These are phyloP conservation scores for Eulacestoma nigropectus DNA, from an alignment of 2,113 vertebrate species.

Conservation along the genomic window DNA sequence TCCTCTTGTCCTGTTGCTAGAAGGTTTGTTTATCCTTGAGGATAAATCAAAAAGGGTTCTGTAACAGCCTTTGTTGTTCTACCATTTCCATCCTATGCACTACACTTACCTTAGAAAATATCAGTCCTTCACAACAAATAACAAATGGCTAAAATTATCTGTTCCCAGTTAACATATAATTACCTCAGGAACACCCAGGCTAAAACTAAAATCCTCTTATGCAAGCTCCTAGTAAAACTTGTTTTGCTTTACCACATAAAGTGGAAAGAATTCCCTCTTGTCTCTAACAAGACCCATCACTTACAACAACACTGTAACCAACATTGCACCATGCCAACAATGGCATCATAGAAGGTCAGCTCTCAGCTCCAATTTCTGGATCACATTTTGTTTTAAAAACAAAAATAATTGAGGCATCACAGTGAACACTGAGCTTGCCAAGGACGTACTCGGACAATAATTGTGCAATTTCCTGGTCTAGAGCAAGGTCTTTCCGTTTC, in stretches of 20 bases:
- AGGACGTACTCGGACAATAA: conserved; percentile 68
- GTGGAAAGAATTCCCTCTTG: not conserved
- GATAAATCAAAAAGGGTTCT: not conserved
- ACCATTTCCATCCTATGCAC: not conserved
- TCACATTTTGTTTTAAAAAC: not conserved
- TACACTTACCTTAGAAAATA: not conserved
- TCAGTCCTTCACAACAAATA: not conserved
- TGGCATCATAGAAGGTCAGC: not conserved
- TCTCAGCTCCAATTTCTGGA: not conserved
- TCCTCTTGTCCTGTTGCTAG: not conserved
- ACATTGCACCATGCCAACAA: not conserved
- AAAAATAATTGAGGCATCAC: not conserved
- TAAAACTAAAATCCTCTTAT: not conserved
- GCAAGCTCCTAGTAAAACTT: not conserved
- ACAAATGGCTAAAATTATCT: not conserved
- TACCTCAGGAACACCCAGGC: not conserved
- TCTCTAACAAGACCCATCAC: not conserved
- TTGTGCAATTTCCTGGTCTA: conserved; percentile 71
- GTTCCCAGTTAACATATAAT: not conserved
- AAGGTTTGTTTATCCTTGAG: not conserved
- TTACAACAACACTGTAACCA: not conserved
- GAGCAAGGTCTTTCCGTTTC: conserved; percentile 44
- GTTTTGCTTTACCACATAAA: not conserved
- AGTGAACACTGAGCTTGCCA: not conserved
- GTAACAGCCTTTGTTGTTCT: not conserved